Evolutionary conservation across 2,797 vertebrate genomes (phyloP), one percentile per base, ranked within the genome.

Genomic region (Falco rusticolus): DNA sequence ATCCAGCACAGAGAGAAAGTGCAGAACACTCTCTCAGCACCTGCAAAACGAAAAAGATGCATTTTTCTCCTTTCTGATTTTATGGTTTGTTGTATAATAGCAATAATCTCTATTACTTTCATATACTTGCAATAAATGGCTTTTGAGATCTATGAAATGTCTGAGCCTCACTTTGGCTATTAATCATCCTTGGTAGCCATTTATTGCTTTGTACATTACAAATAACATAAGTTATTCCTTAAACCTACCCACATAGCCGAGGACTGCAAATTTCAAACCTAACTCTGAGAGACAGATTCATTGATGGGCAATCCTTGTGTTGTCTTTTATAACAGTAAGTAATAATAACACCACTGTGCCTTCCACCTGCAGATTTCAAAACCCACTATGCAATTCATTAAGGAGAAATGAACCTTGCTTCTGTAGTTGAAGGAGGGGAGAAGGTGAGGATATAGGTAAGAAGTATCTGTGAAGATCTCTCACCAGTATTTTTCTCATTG

Each of bases 191-290:
- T 84, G 92, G 87, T 90, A 94, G 61, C 83, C 69, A 63, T 96
- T 96, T 94, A 95, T 96, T 97, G 84, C 81, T 94, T 95, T 54
- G 24, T 95, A 60, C 91, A 87, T 96, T 97, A 89, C 90, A 97
- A 90, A 80, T 57, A 94, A 79, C n/a, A 80, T 45, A 94, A 96
- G 50, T 90, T 92, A 53, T 88, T 93, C 63, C 51, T 92, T 86
- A 88, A 89, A 87, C 34, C 43, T 93, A 81, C n/a, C 28, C 56
- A 72, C 51, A 74, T 57, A 93, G 77, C 91, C 91, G 91, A 96
- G 72, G 48, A 93, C 85, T 94, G 72, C 89, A 95, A 70, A 96
- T 95, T 94, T 94, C 59, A 87, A 76, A 69, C 47, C 51, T 87
- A 94, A 92, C 78, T 92, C 88, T 76, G 72, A 93, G 74, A 94